Conservation (phyloP, 2,113 vertebrate genomes). For the Chloropsis hardwickii region DNA sequence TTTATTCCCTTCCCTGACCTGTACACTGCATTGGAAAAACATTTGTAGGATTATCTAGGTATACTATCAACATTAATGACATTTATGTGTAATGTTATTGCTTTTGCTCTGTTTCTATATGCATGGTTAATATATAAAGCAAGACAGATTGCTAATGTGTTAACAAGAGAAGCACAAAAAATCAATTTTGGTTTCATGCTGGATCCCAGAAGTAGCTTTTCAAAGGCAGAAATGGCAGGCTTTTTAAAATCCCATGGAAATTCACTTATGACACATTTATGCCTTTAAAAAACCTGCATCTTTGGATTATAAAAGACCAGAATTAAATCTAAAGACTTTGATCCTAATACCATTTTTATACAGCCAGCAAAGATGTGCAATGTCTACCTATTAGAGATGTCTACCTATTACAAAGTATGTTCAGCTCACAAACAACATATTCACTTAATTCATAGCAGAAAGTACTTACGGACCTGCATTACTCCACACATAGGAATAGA, state of each 20-base stretch:
- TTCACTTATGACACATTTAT: not conserved
- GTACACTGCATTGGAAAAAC: not conserved
- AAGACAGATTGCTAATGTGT: not conserved
- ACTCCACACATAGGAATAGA: not conserved
- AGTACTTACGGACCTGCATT: fast-evolving
- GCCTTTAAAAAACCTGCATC: not conserved
- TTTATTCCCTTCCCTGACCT: not conserved
- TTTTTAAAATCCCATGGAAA: not conserved
- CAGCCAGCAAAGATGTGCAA: not conserved
- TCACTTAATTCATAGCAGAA: not conserved
- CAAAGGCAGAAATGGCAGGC: not conserved
- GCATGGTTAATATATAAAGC: not conserved
- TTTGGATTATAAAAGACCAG: not conserved
- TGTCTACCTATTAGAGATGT: not conserved
- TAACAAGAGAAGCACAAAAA: not conserved
- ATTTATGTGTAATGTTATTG: not conserved
- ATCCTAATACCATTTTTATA: not conserved
- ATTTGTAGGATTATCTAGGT: not conserved
- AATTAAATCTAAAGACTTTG: not conserved
- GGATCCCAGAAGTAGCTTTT: not conserved
- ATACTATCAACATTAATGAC: not conserved
- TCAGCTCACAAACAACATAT: not conserved
- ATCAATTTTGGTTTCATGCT: not conserved
- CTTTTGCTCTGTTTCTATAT: not conserved
- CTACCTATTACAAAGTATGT: not conserved